These are phyloP conservation scores for Aphaenogaster rudis DNA, from an alignment of 1,140 invertebrate genomes.

Conservation along the genomic window DNA sequence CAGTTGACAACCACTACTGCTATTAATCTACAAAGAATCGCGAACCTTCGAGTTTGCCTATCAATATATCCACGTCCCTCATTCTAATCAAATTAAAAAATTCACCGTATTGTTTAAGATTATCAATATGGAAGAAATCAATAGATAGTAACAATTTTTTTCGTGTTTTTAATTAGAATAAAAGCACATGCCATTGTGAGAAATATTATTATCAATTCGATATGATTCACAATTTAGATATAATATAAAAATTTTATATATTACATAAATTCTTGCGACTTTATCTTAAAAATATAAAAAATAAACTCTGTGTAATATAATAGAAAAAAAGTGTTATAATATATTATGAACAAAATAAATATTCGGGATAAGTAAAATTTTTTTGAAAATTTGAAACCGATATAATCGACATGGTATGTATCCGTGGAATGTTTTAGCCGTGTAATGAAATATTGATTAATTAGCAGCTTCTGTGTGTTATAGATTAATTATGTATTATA, in stretches of 20 bases:
- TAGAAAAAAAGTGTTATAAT: neutral
- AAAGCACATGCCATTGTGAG: neutral
- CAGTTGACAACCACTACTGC: neutral
- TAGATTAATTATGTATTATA: neutral
- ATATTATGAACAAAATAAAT: neutral
- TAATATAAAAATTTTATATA: neutral
- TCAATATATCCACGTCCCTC: neutral
- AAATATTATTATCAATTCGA: neutral
- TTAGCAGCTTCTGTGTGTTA: conserved; percentile 5
- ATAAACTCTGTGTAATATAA: neutral
- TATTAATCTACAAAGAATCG: conserved; percentile 18
- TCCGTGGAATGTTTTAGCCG: neutral
- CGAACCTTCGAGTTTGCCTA: neutral
- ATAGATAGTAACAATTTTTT: neutral
- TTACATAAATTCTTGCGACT: neutral
- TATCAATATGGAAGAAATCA: neutral
- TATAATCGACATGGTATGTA: neutral
- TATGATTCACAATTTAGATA: neutral
- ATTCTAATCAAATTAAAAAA: neutral
- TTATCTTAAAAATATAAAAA: neutral
- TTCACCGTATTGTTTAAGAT: neutral
- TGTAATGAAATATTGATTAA: conserved; percentile 34
- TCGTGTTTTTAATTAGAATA: conserved; percentile 1
- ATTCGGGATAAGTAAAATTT: neutral
- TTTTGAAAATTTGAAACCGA: conserved; percentile 4